These are phyloP conservation scores for Pseudolaguvia tuberculata DNA, from an alignment of 2,113 vertebrate species.

Conservation along the genomic window DNA sequence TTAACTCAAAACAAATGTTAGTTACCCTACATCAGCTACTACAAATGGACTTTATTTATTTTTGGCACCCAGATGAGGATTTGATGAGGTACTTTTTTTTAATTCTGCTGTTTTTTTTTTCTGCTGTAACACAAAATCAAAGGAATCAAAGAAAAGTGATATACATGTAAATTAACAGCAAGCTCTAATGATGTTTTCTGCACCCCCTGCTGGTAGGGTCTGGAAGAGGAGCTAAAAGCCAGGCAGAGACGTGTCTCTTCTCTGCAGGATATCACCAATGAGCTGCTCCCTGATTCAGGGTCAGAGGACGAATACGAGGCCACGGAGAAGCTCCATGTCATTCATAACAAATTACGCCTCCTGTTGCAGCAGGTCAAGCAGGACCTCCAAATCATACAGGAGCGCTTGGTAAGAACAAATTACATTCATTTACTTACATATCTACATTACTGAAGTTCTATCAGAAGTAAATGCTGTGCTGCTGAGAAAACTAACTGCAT, in stretches of 20 bases:
- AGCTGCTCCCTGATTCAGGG: conserved; percentile 69
- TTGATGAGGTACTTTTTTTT: too few species aligned
- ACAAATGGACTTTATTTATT: too few species aligned
- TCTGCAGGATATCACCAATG: conserved; percentile 76
- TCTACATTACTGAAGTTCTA: conserved; percentile 3
- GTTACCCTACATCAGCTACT: too few species aligned
- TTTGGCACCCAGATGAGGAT: too few species aligned
- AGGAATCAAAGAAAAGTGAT: too few species aligned
- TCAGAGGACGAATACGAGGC: conserved; percentile 72
- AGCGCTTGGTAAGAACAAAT: conserved; percentile 72
- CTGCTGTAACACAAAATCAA: too few species aligned
- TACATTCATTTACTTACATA: conserved; percentile 5
- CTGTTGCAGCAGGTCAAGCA: conserved; percentile 72
- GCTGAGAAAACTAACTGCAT: background rate
- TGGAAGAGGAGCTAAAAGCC: conserved; percentile 76
- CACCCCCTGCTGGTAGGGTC: conserved; percentile 63
- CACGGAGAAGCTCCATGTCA: conserved; percentile 80
- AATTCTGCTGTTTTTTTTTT: too few species aligned
- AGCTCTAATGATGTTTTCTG: conserved; percentile 2
- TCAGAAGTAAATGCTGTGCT: conserved; percentile 3
- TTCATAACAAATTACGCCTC: conserved; percentile 74
- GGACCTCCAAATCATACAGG: conserved; percentile 69
- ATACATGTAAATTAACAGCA: too few species aligned
- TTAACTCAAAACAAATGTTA: too few species aligned
- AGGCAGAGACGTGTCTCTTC: conserved; percentile 67